Evolutionary conservation across 2,888 invertebrate genomes (phyloP), one percentile per base, ranked within the genome.

Genomic region (Eupithecia centaureata): DNA sequence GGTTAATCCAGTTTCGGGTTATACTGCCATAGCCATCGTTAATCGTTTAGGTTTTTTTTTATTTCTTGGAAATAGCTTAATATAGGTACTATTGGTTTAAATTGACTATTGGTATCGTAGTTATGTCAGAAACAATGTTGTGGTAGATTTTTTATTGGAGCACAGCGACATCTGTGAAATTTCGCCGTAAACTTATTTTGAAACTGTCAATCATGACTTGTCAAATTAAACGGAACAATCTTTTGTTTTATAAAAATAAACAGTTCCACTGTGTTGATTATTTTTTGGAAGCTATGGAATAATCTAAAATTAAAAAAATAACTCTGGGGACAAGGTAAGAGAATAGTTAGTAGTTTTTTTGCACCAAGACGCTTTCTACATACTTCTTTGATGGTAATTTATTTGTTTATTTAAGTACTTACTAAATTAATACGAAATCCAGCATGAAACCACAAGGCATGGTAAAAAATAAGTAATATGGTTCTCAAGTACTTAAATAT

Each of bases 1-100:
- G 78, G 86, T 84, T 80, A 72, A 63, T 79, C 83, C 77, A 75
- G 85, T 83, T 81, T 73, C 30, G 62, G 61, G 28, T 42, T 61
- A 51, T 56, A 47, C 56, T 61, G 10, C n/a, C n/a, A n/a, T n/a
- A n/a, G 57, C 58, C 25, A 25, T 30, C 51, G 28, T 51, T 63
- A 61, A 68, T 32, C 25, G 60, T 27, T n/a, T 54, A 27, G 27
- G 25, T 63, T 57, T 57, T 18, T 56, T 59, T 59, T 56, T 32
- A 18, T 32, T 56, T 32, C 7, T 28, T 56, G 18, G n/a, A 32
- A 18, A 57, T 18, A 18, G 56, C 56, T 30, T 18, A 22, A 12
- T 12, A 22, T 18, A 1, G 22, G 47, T 22, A 47, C 12, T 57
- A 32, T 57, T 56, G 56, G 18, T 56, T 30, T 59, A 28, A 38